These are phyloP conservation scores for Falco punctatus DNA, from an alignment of 2,113 vertebrate genomes.

Conservation along the genomic window DNA sequence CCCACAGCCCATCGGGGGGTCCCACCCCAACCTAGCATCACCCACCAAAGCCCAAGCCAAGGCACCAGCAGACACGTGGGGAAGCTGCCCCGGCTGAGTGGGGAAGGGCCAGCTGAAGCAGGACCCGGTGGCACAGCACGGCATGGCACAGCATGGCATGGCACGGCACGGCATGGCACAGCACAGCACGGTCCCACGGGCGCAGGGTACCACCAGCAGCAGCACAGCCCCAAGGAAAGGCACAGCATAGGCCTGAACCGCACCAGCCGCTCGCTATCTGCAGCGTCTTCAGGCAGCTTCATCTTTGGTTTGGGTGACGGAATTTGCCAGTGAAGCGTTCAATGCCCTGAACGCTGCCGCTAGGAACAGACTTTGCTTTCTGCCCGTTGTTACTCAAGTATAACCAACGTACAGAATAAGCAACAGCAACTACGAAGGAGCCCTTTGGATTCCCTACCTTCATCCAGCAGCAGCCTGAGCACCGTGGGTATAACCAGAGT, in stretches of 20 bases:
- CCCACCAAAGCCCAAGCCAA: neutral
- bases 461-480: neutral
- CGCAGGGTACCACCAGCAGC: neutral
- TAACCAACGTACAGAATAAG: neutral
- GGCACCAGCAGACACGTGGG: neutral
- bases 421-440: neutral
- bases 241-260: neutral
- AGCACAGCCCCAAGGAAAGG: neutral
- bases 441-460: neutral
- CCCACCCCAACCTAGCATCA: neutral
- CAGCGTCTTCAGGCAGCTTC: neutral
- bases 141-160: too few relatives aligned
- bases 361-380: neutral
- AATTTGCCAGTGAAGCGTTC: neutral
- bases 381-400: fast-evolving
- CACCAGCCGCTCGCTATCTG: neutral
- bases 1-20: neutral
- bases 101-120: neutral
- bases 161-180: too few relatives aligned
- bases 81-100: neutral
- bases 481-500: neutral
- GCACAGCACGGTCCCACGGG: too few relatives aligned
- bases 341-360: neutral
- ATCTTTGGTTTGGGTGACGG: neutral
- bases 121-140: neutral